Conservation (phyloP, 2,888 invertebrate genomes). For the Campoplex nolae region DNA sequence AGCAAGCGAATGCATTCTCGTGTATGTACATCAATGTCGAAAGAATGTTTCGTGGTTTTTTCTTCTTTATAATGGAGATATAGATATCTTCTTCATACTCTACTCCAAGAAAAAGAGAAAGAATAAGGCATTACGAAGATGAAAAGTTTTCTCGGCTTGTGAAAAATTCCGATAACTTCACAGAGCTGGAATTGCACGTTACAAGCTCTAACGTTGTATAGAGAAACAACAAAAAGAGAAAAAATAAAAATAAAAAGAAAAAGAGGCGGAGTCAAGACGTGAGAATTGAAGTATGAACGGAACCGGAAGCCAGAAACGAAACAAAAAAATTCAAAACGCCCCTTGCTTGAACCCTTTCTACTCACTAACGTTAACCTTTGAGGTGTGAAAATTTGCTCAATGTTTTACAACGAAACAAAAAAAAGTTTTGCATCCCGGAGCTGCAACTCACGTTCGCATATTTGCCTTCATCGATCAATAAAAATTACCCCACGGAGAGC, state of each 20-base stretch:
- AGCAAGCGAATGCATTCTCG: constrained; percentile 16
- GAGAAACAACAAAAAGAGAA: constrained; percentile 19
- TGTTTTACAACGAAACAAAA: constrained; percentile 69
- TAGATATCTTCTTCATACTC: constrained; percentile 11
- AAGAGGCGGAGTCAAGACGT: constrained; percentile 8
- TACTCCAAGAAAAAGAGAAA: neutral
- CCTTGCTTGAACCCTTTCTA: constrained; percentile 11
- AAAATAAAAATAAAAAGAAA: neutral
- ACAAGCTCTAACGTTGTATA: neutral
- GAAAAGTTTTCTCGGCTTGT: constrained; percentile 57
- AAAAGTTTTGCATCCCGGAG: constrained; percentile 24
- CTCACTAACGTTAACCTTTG: constrained; percentile 54
- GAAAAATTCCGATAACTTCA: constrained; percentile 57
- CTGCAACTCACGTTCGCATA: neutral
- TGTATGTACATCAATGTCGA: constrained; percentile 40
- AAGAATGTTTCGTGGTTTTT: constrained; percentile 55
- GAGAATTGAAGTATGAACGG: constrained; percentile 2
- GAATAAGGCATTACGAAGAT: constrained; percentile 27
- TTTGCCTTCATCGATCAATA: neutral
- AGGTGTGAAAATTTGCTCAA: constrained; percentile 62
- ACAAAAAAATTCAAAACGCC: constrained; percentile 26
- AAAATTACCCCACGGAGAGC: neutral
- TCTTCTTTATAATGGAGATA: neutral
- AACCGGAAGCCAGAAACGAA: neutral
- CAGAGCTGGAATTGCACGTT: constrained; percentile 42